phyloP scores from a whole-genome alignment of 1,140 invertebrate genomes.

The Pemphigus obesinymphae region DNA sequence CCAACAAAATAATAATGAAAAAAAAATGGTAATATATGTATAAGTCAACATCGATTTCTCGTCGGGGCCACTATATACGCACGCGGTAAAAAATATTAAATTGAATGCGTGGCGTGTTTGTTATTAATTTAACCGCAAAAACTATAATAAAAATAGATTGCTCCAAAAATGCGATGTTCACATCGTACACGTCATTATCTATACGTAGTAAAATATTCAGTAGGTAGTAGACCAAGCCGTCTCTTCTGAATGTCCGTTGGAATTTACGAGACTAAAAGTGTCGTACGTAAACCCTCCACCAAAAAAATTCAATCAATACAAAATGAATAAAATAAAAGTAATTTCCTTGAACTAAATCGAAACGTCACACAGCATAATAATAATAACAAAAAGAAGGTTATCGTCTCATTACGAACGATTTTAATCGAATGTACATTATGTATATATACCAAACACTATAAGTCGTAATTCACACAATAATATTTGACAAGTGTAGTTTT shows the following conservation, averaged over 20 bases:
- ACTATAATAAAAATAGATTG: neutral
- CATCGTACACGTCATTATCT: neutral
- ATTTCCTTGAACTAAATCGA: slow-evolving; percentile 2
- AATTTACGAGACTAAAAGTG: slow-evolving; percentile 11
- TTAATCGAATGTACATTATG: too few relatives aligned
- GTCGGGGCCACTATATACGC: neutral
- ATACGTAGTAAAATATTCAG: too few relatives aligned
- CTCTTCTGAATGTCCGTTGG: too few relatives aligned
- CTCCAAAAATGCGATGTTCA: neutral
- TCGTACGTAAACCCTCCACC: too few relatives aligned
- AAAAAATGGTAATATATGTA: neutral
- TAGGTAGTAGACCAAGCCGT: too few relatives aligned
- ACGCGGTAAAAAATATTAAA: slow-evolving; percentile 11
- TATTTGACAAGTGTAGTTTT: too few relatives aligned
- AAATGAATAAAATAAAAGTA: neutral
- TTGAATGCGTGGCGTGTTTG: neutral
- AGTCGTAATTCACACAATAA: neutral
- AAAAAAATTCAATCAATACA: too few relatives aligned
- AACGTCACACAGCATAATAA: neutral
- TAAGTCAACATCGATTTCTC: neutral
- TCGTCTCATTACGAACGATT: neutral
- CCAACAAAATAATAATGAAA: neutral
- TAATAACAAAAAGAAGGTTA: neutral
- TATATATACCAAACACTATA: neutral
- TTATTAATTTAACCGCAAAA: neutral